Percentiles rank a stretch among this genome's conserved stretches.
Conservation (phyloP, 1,140 invertebrate species). For the Neotoxoptera formosana region DNA sequence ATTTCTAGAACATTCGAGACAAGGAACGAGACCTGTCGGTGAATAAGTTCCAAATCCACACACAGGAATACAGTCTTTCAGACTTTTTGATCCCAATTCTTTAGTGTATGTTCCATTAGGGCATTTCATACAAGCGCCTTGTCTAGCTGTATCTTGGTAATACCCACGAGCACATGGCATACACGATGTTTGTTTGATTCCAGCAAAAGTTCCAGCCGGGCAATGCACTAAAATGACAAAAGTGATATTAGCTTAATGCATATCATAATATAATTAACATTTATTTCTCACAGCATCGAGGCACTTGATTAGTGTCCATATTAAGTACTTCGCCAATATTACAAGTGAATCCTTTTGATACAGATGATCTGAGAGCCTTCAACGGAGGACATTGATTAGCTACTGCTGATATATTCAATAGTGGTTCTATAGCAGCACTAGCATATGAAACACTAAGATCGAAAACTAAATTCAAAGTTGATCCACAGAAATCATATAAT, state of each 20-base stretch:
- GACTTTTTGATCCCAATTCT: constrained; percentile 81
- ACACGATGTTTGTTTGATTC: constrained; percentile 84
- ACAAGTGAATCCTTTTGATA: constrained; percentile 89
- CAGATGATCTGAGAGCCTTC: constrained; percentile 83
- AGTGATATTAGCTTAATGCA: background rate
- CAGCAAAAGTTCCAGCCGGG: constrained; percentile 92
- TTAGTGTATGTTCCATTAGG: constrained; percentile 91
- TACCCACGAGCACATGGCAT: constrained; percentile 88
- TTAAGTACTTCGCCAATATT: constrained; percentile 86
- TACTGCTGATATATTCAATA: constrained; percentile 87
- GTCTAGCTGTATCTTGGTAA: constrained; percentile 90
- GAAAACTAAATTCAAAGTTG: constrained; percentile 91
- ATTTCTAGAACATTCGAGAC: constrained; percentile 92
- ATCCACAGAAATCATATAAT: constrained; percentile 93
- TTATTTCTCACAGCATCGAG: constrained; percentile 82
- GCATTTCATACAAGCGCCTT: constrained; percentile 87
- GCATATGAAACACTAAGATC: constrained; percentile 92
- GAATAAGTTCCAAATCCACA: constrained; percentile 97
- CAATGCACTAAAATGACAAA: constrained; percentile 80
- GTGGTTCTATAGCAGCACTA: constrained; percentile 86
- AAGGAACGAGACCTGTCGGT: constrained; percentile 92
- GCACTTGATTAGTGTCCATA: constrained; percentile 88
- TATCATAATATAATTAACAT: constrained; percentile 20
- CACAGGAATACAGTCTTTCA: constrained; percentile 87
- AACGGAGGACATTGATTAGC: constrained; percentile 91